Conservation (phyloP, 2,888 invertebrate genomes). For the Idaea straminata region DNA sequence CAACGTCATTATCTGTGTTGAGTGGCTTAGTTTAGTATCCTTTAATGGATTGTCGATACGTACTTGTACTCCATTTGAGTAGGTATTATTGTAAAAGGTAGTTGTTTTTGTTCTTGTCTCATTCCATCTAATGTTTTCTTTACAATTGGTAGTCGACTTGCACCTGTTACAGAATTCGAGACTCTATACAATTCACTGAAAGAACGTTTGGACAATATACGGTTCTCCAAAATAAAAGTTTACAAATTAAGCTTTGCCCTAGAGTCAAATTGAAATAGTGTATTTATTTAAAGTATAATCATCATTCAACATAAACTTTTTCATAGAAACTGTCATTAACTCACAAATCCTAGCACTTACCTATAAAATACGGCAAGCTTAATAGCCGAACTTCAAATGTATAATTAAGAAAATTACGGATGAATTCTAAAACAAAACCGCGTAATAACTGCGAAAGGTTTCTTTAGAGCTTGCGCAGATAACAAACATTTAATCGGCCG, state of each 20-base stretch:
- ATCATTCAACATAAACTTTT: background rate
- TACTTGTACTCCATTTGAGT: background rate
- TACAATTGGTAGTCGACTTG: background rate
- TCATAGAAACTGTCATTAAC: background rate
- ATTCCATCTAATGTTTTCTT: background rate
- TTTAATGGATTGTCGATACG: slow-evolving; percentile 12
- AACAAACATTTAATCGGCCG: slow-evolving; percentile 15
- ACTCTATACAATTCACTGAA: too few species aligned
- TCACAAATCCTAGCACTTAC: background rate
- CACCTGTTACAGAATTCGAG: too few species aligned
- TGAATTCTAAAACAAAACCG: slow-evolving; percentile 47
- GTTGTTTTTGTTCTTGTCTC: background rate
- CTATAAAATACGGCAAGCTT: background rate
- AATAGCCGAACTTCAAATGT: slow-evolving; percentile 27
- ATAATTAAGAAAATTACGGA: slow-evolving; percentile 58
- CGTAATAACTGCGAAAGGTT: background rate
- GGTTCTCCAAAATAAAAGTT: too few species aligned
- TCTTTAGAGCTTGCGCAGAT: slow-evolving; percentile 11
- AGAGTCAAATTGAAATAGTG: background rate
- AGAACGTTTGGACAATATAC: too few species aligned
- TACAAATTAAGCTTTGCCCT: background rate
- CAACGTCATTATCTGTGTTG: slow-evolving; percentile 22
- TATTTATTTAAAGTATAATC: background rate
- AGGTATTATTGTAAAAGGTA: background rate
- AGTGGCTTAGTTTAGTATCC: slow-evolving; percentile 8